These are phyloP conservation scores for Helicoverpa zea DNA, from an alignment of 1,140 invertebrate genomes.

Conservation along the genomic window DNA sequence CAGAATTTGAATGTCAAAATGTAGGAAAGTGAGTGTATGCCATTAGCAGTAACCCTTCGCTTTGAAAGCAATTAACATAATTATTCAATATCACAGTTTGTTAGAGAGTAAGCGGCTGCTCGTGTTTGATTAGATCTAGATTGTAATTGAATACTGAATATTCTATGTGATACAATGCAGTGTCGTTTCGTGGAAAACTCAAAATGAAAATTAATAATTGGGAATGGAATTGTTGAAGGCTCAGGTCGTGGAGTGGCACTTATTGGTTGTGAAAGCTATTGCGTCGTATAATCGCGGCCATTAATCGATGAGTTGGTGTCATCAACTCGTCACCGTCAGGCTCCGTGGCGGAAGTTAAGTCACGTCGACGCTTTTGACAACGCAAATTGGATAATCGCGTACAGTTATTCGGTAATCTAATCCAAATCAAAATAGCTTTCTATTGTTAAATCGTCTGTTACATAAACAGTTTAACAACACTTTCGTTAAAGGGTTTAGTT, in stretches of 20 bases:
- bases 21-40: no score
- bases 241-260: constrained; percentile 33
- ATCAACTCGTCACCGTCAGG: constrained; percentile 38
- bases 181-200: not conserved
- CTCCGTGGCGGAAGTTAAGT: constrained; percentile 43
- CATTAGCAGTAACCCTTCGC: not conserved
- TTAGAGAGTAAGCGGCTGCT: constrained; percentile 12
- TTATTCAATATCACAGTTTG: constrained; percentile 28
- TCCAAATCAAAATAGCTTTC: constrained; percentile 33
- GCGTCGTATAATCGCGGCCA: constrained; percentile 52
- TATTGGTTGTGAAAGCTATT: constrained; percentile 49
- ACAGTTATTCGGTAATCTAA: constrained; percentile 52
- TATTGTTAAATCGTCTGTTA: constrained; percentile 47
- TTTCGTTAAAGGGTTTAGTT: not conserved
- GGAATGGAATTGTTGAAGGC: constrained; percentile 10
- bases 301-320: constrained; percentile 56
- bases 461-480: constrained; percentile 8
- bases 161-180: not conserved
- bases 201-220: constrained; percentile 17
- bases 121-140: constrained; percentile 20
- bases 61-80: constrained; percentile 15
- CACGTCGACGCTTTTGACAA: constrained; percentile 44
- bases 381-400: constrained; percentile 56
- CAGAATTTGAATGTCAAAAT: no score
- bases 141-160: constrained; percentile 9